Percentiles rank a stretch among this genome's conserved stretches.
Evolutionary conservation across 37 sponge, comb jelly and placozoan genomes (phyloP).

Genomic region (Haliclona indistincta): DNA sequence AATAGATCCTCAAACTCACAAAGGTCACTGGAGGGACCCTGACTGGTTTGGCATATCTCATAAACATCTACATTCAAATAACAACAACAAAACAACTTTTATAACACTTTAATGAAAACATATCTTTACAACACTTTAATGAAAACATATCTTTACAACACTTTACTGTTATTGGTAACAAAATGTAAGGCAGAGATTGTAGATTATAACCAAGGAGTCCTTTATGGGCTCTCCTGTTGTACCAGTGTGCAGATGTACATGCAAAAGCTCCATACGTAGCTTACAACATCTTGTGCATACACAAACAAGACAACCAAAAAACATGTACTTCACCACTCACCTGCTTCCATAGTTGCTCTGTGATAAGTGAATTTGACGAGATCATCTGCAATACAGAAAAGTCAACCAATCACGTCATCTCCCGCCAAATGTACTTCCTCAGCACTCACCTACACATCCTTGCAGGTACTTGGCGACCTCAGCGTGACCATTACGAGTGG

Average conservation of each 20-base stretch:
- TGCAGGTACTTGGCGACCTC: constrained; percentile 34
- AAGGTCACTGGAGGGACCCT: neutral
- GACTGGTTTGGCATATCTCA: neutral
- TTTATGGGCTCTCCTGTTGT: too few species aligned
- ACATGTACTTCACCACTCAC: too few species aligned
- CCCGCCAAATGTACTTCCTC: neutral
- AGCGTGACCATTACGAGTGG: constrained; percentile 16
- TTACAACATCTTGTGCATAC: too few species aligned
- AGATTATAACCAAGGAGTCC: too few species aligned
- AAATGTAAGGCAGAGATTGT: too few species aligned
- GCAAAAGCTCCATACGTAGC: too few species aligned
- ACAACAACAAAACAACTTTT: neutral
- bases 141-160: neutral
- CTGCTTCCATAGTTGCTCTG: constrained; percentile 48
- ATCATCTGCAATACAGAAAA: constrained; percentile 48
- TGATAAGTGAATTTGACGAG: neutral
- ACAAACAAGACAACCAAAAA: too few species aligned
- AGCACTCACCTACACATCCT: constrained; percentile 20
- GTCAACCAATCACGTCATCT: neutral
- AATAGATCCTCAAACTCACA: neutral
- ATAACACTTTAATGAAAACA: too few species aligned
- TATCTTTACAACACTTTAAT: too few species aligned
- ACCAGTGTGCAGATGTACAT: neutral
- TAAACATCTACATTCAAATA: neutral
- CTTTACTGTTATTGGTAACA: too few species aligned